Evolutionary conservation across 2,888 invertebrate species (phyloP), one percentile per base, ranked within the genome.

Genomic region (Diplazon laetatorius): DNA sequence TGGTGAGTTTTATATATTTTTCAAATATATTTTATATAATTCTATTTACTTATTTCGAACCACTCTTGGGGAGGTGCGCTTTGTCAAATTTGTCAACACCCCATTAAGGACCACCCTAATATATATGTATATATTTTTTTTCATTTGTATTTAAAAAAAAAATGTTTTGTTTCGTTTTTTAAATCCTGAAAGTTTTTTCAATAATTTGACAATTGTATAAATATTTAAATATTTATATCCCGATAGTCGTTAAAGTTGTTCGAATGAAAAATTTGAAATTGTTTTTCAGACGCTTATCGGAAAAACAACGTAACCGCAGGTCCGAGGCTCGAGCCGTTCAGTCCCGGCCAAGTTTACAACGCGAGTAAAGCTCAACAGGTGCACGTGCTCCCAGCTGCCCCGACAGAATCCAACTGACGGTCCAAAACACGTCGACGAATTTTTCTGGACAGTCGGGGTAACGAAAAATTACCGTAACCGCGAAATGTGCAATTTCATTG

Each of bases 331-430:
- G 96, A 97, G 88, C 97, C 97, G 0, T 98, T 98, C 91, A 95
- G 95, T 88, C 94, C 96, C 0, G 97, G 98, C 0, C 98, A 98
- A 91, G 96, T 98, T 18, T 98, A 97, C 92, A 98, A 98, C 91
- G 95, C 95, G 81, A 97, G 97, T 82, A 97, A 97, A 91, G 97
- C 97, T 73, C 95, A 95, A 89, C 98, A 98, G 91, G 95, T 98
- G 35, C 97, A 98, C 87, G 97, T 98, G 22, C 93, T 97, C 82
- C 93, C 91, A 82, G 88, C 90, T 60, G 86, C 85, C 62, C 85
- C 89, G 66, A 83, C 88, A 68, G 89, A 90, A 81, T 82, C 83
- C 74, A 87, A 85, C 76, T 87, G 76, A 87, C 82, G 57, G 44
- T 69, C 16, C n/a, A 12, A 22, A 73, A 63, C 9, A 9, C 18